These are phyloP conservation scores for Rhamnusium bicolor DNA, from an alignment of 2,888 invertebrate species.

Conservation along the genomic window DNA sequence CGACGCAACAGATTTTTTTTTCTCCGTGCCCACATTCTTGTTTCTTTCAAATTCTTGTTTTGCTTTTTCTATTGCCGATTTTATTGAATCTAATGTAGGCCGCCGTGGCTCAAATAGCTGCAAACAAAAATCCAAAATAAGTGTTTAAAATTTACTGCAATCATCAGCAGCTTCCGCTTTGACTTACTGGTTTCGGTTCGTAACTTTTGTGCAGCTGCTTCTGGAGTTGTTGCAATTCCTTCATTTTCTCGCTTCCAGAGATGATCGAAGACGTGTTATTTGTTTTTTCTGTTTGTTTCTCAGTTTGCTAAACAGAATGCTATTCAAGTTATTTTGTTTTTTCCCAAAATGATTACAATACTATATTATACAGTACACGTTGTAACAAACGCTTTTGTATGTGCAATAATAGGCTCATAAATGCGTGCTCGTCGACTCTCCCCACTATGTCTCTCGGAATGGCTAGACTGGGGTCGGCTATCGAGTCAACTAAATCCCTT, in stretches of 20 bases:
- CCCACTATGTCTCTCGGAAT: no score
- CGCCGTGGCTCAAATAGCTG: constrained; percentile 22
- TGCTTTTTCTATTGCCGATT: constrained; percentile 26
- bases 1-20: not conserved
- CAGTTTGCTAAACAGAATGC: not conserved
- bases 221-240: constrained; percentile 19
- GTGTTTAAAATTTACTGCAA: no score
- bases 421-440: no score
- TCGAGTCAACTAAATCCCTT: no score
- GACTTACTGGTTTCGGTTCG: constrained; percentile 22
- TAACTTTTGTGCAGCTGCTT: constrained; percentile 19
- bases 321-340: not conserved
- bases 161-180: not conserved
- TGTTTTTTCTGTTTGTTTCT: not conserved
- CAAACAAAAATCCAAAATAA: not conserved
- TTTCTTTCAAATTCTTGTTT: constrained; percentile 3
- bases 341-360: no score
- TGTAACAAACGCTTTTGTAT: no score
- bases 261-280: not conserved
- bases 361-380: no score
- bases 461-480: no score
- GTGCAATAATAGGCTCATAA: no score
- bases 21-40: constrained; percentile 1
- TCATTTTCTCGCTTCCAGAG: constrained; percentile 6
- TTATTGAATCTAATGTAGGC: constrained; percentile 18